Base-by-base conservation (phyloP, 2,888 invertebrate species). In the Notodonta ziczac region DNA sequence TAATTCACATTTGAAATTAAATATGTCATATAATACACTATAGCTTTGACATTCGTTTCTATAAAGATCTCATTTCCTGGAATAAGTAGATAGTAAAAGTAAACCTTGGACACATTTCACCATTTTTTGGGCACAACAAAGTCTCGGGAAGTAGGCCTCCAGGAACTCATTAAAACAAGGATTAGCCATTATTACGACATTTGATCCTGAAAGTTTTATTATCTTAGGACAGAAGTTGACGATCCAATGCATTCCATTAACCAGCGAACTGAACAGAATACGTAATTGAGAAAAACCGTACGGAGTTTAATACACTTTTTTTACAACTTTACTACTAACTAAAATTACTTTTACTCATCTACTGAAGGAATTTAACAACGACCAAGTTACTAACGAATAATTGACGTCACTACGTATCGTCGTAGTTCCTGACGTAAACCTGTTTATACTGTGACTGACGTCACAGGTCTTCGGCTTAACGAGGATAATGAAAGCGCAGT, bases 401-500 rank as follows among this genome's bases (percentile, higher is more conserved):
- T 35, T 7, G 12, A 42, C 42, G 12, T 12, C 42, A 42, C 35
- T 42, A 42, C 12, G 7, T n/a, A 46, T 5, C 46, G 7, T n/a
- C 13, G 46, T 5, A 46, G 46, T n/a, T 46, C n/a, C 13, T 46
- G 46, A 46, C 46, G 46, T 46, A n/a, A 46, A 46, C n/a, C n/a
- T 46, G 46, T 46, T 13, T 74, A 69, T 71, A 74, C 69, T 73
- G 69, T 52, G 59, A 73, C 62, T 72, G 73, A 64, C 70, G 60
- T 65, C 66, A 69, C 61, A 78, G 73, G 79, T 77, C 74, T 77
- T 85, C 80, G 74, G 72, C 76, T 82, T 85, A 86, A 85, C 86
- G 83, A 80, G 74, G 66, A 76, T 87, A 88, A 88, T 86, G 86
- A 88, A 85, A 84, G 84, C 77, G 87, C 86, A 83, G 76, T 87